Conservation (phyloP, 2,113 vertebrate species). For the Aptenodytes forsteri region DNA sequence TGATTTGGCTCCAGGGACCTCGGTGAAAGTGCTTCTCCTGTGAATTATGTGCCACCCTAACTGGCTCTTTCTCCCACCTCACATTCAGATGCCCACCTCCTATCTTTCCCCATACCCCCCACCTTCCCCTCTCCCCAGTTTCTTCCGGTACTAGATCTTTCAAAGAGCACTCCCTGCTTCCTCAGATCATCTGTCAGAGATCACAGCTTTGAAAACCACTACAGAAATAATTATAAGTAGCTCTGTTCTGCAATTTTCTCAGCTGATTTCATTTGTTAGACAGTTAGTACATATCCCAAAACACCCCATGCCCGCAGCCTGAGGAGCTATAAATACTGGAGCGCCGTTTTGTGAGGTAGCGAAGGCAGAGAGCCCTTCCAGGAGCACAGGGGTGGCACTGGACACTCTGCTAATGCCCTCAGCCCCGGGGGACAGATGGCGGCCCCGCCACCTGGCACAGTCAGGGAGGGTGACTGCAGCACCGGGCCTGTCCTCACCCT, state of each 20-base stretch:
- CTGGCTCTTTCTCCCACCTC: background rate
- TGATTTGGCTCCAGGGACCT: background rate
- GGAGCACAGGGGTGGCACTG: background rate
- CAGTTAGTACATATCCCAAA: fast-evolving
- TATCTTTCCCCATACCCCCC: background rate
- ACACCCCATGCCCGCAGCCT: background rate
- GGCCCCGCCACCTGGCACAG: background rate
- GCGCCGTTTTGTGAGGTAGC: fast-evolving
- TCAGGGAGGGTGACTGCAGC: background rate
- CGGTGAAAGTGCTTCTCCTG: fast-evolving
- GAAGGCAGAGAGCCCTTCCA: background rate
- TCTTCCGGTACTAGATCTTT: background rate
- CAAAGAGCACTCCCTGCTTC: background rate
- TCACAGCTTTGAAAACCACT: background rate
- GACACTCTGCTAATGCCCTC: background rate
- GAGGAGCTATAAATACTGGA: background rate
- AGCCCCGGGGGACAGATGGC: background rate
- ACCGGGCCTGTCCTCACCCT: background rate
- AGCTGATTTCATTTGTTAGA: no score
- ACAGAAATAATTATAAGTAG: fast-evolving
- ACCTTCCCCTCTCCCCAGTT: background rate
- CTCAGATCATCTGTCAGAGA: background rate
- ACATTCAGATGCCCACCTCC: no score
- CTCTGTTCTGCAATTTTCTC: background rate
- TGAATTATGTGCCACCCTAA: fast-evolving